phyloP scores from a whole-genome alignment of 64 coral and sea anemone species.

The Exaiptasia diaphana region DNA sequence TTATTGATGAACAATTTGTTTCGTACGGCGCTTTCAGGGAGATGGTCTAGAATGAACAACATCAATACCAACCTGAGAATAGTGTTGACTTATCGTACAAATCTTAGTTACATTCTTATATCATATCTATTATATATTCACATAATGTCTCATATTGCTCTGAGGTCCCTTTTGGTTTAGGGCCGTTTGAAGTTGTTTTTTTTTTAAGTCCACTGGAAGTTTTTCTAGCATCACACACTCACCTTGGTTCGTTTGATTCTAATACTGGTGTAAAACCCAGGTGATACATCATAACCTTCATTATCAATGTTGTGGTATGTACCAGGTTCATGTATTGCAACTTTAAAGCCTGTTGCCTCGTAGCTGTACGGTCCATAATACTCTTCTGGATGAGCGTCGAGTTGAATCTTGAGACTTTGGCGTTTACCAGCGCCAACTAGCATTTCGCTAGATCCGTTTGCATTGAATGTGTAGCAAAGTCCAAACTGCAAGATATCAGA shows the following conservation, averaged over 20 bases:
- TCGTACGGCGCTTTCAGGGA: constrained; percentile 18
- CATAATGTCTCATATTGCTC: too few species aligned
- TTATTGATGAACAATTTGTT: constrained; percentile 5
- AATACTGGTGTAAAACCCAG: constrained; percentile 54
- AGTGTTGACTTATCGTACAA: too few species aligned
- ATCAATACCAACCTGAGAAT: too few species aligned
- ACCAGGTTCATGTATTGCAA: constrained; percentile 31
- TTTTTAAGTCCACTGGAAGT: too few species aligned
- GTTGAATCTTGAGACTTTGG: not conserved
- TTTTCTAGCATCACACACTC: not conserved
- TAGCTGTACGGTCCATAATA: constrained; percentile 63
- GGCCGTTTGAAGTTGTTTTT: too few species aligned
- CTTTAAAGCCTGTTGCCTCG: constrained; percentile 55
- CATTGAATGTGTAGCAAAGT: constrained; percentile 47
- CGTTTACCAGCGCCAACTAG: constrained; percentile 23
- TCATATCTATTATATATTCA: too few species aligned
- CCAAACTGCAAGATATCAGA: constrained; percentile 23
- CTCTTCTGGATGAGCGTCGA: constrained; percentile 43
- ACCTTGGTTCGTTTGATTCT: constrained; percentile 45
- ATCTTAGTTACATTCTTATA: too few species aligned
- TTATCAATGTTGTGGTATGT: constrained; percentile 14
- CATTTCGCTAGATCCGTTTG: not conserved
- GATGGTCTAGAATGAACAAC: too few species aligned
- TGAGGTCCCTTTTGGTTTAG: too few species aligned
- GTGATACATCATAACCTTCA: constrained; percentile 34